These are phyloP conservation scores for Clepsis dumicolana DNA, from an alignment of 2,888 invertebrate genomes.

Conservation along the genomic window DNA sequence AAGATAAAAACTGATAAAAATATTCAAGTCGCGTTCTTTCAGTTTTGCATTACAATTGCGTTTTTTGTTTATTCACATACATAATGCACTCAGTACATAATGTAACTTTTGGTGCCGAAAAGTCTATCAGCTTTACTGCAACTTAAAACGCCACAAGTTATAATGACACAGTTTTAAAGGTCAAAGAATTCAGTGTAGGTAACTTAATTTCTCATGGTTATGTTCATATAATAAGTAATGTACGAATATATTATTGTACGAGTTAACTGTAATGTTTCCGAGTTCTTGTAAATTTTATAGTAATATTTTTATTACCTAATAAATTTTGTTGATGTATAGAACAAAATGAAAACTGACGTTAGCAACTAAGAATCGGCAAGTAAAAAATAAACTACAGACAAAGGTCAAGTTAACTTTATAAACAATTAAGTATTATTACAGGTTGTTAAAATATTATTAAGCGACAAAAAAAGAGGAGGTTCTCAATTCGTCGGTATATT, in stretches of 20 bases:
- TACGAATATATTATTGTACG: not conserved
- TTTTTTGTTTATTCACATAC: too few species aligned
- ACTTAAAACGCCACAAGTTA: not conserved
- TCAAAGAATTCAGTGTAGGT: not conserved
- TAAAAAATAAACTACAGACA: not conserved
- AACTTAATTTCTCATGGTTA: too few species aligned
- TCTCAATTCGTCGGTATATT: too few species aligned
- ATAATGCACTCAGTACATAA: too few species aligned
- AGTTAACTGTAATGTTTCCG: not conserved
- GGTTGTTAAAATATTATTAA: conserved; percentile 1
- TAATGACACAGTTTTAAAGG: not conserved
- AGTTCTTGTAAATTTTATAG: not conserved
- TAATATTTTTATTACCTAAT: not conserved
- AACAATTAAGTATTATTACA: conserved; percentile 1
- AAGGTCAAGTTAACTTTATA: not conserved
- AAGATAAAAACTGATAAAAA: too few species aligned
- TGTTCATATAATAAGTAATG: not conserved
- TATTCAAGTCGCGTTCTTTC: too few species aligned
- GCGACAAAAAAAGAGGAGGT: too few species aligned
- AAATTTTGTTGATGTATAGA: not conserved
- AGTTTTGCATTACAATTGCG: too few species aligned
- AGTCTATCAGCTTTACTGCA: not conserved
- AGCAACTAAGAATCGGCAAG: not conserved
- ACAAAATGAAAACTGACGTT: not conserved
- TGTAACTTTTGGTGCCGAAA: not conserved